phyloP scores from a whole-genome alignment of 2,888 invertebrate species.

The Agriopis aurantiaria region DNA sequence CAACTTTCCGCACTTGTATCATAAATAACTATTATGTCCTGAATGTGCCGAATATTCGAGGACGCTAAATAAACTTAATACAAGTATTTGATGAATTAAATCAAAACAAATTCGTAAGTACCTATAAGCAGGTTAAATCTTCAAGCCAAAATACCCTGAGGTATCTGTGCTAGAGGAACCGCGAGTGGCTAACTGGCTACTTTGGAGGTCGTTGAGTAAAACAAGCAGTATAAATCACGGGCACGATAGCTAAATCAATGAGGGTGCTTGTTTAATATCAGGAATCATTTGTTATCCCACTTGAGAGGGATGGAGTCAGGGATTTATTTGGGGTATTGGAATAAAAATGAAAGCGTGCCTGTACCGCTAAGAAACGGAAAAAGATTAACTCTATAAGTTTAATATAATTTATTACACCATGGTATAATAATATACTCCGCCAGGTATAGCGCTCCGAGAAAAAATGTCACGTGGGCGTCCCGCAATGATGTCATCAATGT shows the following conservation, averaged over 20 bases:
- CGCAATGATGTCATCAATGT: too few species aligned
- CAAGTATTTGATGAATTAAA: too few species aligned
- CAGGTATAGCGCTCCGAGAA: too few species aligned
- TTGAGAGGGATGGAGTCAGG: conserved; percentile 12
- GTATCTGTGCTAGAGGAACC: conserved; percentile 4
- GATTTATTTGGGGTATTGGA: background rate
- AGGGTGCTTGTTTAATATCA: conserved; percentile 38
- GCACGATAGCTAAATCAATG: conserved; percentile 37
- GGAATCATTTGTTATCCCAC: conserved; percentile 39
- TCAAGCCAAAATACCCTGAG: background rate
- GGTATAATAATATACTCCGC: too few species aligned
- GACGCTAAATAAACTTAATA: too few species aligned
- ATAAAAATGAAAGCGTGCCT: background rate
- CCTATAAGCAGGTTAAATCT: background rate
- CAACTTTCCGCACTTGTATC: too few species aligned
- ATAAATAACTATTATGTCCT: too few species aligned
- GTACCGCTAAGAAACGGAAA: background rate
- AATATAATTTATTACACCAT: too few species aligned
- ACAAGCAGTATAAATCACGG: conserved; percentile 37
- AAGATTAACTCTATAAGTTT: too few species aligned
- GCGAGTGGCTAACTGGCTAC: conserved; percentile 1
- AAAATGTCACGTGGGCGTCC: too few species aligned
- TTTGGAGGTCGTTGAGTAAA: conserved; percentile 23
- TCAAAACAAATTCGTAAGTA: too few species aligned
- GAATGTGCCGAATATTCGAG: too few species aligned